Evolutionary conservation across 2,888 invertebrate species (phyloP), one percentile per base, ranked within the genome.

Genomic region (Orthonychiurus folsomi): DNA sequence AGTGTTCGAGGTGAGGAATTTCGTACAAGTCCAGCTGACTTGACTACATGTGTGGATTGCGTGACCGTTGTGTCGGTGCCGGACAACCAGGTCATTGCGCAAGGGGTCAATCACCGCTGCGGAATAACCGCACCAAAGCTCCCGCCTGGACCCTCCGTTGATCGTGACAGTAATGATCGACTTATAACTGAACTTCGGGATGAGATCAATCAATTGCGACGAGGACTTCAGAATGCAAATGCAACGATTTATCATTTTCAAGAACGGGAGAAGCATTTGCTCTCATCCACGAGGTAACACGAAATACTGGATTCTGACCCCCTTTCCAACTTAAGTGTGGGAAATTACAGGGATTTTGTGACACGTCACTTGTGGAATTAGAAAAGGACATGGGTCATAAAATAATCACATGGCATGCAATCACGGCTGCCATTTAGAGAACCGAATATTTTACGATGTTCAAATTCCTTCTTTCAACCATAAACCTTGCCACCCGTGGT

Each of bases 31-130:
- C 18, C 50, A 9, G n/a, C 12, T 2, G 55, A 2, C 23, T 52
- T 27, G 58, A 28, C 20, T 50, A 50, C 50, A 50, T 72, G 72
- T 60, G 65, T 71, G 20, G 73, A 73, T n/a, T 73, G 71, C 61
- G 71, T 73, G 2, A 73, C 73, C 1, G 50, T 73, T 3, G 73
- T 73, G 1, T 69, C 69, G 20, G 73, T 73, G 2, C 73, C 73
- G 23, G 73, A 73, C 47, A 68, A 73, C 54, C 70, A 70, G 60
- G 69, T 73, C 3, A 70, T 73, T 48, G 64, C 66, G 3, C 71
- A 73, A 63, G 73, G 73, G 24, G 62, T 69, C 26, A 73, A 73
- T 65, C 71, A 71, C 56, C 60, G 63, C 52, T 66, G 65, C 64
- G 60, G 60, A 5, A 25, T 27, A 12, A 5, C 3, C 3, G 12